Percentiles rank a stretch among this genome's conserved stretches.
Conservation (phyloP, 1,140 invertebrate genomes). For the Melanaphis sacchari region DNA sequence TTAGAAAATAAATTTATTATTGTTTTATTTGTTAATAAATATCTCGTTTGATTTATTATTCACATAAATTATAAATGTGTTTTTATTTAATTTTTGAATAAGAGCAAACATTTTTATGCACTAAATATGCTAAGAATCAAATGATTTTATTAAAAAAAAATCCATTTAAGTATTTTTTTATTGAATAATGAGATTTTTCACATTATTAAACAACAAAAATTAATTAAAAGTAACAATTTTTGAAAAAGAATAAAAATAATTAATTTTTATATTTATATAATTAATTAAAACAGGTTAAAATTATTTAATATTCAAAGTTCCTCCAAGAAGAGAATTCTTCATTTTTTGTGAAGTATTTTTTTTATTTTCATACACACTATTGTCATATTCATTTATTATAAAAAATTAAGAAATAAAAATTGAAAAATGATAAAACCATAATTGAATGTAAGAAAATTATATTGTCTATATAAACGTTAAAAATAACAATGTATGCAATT, state of each 20-base stretch:
- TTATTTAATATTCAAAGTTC: neutral
- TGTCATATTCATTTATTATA: neutral
- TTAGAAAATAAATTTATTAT: conserved; percentile 37
- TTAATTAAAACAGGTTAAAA: too few relatives aligned
- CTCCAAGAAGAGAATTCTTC: neutral
- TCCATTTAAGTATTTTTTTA: neutral
- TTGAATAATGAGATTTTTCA: neutral
- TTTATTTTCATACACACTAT: neutral
- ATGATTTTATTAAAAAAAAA: neutral
- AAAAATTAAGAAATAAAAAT: neutral
- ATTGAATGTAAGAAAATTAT: neutral
- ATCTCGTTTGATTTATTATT: conserved; percentile 37
- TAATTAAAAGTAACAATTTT: neutral
- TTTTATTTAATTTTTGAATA: conserved; percentile 38
- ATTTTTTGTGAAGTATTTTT: neutral
- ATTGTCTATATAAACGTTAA: neutral
- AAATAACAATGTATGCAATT: neutral
- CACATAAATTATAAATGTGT: neutral
- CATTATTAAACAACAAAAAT: neutral
- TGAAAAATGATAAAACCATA: neutral
- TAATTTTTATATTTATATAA: neutral
- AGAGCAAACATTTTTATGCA: neutral
- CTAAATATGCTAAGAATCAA: neutral
- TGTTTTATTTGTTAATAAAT: conserved; percentile 51
- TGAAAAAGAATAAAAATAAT: neutral